Evolutionary conservation across 2,797 vertebrate species (phyloP), one percentile per base, ranked within the genome.

Genomic region (Spinus pinus): DNA sequence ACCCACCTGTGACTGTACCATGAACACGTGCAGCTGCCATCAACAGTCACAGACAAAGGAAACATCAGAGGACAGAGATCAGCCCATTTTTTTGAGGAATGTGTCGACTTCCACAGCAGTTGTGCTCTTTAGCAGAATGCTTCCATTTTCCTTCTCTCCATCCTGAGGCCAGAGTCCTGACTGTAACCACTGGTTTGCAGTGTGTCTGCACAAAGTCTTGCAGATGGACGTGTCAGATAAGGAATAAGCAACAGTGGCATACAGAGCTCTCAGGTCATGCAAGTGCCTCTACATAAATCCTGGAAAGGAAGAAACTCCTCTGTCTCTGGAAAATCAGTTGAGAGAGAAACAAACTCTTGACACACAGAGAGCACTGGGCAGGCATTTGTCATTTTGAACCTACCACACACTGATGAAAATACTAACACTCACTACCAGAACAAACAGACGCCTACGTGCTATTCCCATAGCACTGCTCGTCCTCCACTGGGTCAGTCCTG

Each of bases 371-470:
- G 37, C 28, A 67, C 39, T 31, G 33, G 46, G 47, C 58, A 93
- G 67, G 23, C n/a, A 61, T 74, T 83, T 78, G 42, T 84, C 57
- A 79, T 90, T 90, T 67, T 75, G 58, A 94, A 47, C 33, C 65
- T 62, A 72, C 24, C 66, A 88, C 61, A 93, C 23, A 58, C 57
- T 72, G 77, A 81, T 70, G 82, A 79, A 94, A 96, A 86, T 56
- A 66, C 66, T 78, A 72, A 83, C 21, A n/a, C 50, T 88, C 61
- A 13, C 58, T 70, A 88, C 47, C 58, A 95, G 94, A 94, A 96
- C 62, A 93, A 91, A 93, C 71, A 90, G 64, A 92, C 1, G 3
- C 73, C 77, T 62, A 69, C 5, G 0, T 35, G 54, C 61, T 67
- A 58, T 69, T 95, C 82, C 72, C 77, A 37, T 0, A 60, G 75